Base-by-base conservation (phyloP, 2,888 invertebrate species). In the Drosophila pseudotakahashii region DNA sequence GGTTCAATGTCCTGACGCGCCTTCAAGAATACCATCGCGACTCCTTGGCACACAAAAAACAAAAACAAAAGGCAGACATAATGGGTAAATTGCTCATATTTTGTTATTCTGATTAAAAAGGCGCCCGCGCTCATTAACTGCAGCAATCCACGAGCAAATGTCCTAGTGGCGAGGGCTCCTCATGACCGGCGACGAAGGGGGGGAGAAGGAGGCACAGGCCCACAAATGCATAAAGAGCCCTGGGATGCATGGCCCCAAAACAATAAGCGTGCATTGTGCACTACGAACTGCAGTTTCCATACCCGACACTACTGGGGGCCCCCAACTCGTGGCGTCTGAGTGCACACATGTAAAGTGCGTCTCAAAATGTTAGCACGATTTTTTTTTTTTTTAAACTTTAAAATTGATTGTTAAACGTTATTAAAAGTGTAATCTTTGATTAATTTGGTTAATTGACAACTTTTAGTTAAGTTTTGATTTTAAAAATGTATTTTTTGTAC, bases 41-140 rank as follows among this genome's bases (percentile, higher is more conserved):
- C 76, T 79, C 71, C 78, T 77, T 80, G 80, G 61, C 77, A 70
- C 70, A 66, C 51, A 36, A 34, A 45, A 32, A 16, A 45, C 30
- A 30, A 45, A 68, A 55, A 57, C 70, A 47, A 66, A 66, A 41
- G 70, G 70, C 55, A 32, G 34, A 10, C 32, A 69, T 55, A 66
- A 61, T 70, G 48, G 72, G 83, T 73, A 83, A 88, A 86, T 87
- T 74, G 89, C 78, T 81, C 87, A 87, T 81, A 89, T 84, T 82
- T 75, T 89, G 75, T 66, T 66, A 66, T 66, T 69, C 57, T 88
- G 89, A 83, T 83, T 89, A 86, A 81, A 88, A 81, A 60, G 75
- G 69, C 75, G 75, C 75, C 72, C 75, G 72, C 47, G 58, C 75
- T 72, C 75, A 72, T 72, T 75, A 72, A 72, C 72, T 37, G 32